Conservation (phyloP, 1,140 invertebrate species). For the Aphelenchoides avenae region DNA sequence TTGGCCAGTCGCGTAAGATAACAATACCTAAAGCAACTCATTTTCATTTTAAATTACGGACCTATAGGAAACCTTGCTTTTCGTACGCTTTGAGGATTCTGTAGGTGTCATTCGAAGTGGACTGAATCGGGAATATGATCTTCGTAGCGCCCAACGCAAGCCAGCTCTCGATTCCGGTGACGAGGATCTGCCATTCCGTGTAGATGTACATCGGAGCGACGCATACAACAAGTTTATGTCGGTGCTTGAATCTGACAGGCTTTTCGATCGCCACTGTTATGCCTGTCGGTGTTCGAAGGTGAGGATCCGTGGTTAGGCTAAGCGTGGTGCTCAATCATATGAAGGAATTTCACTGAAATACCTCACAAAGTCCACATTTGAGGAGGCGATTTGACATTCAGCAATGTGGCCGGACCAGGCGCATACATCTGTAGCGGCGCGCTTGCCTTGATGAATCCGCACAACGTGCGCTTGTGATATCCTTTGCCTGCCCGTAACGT, state of each 20-base stretch:
- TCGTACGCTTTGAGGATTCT: slow-evolving; percentile 53
- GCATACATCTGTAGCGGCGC: slow-evolving; percentile 55
- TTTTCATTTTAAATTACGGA: too few relatives aligned
- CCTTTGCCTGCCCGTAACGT: slow-evolving; percentile 25
- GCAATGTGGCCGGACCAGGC: slow-evolving; percentile 55
- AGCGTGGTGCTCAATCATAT: neutral
- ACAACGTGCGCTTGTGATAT: slow-evolving; percentile 37
- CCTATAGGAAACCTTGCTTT: slow-evolving; percentile 29
- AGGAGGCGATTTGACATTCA: slow-evolving; percentile 48
- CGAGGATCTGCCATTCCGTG: slow-evolving; percentile 58
- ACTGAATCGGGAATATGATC: slow-evolving; percentile 57
- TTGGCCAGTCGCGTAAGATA: slow-evolving; percentile 53
- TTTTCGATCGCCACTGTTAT: slow-evolving; percentile 36
- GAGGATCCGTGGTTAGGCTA: slow-evolving; percentile 14
- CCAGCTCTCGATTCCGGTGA: slow-evolving; percentile 56
- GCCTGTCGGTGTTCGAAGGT: slow-evolving; percentile 3
- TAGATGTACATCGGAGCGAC: slow-evolving; percentile 58
- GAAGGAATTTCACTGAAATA: slow-evolving; percentile 18
- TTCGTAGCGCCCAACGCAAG: slow-evolving; percentile 57
- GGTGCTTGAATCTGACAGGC: slow-evolving; percentile 25
- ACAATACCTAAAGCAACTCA: slow-evolving; percentile 54
- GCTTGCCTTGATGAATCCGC: slow-evolving; percentile 52
- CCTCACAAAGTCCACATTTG: slow-evolving; percentile 18
- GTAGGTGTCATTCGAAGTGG: slow-evolving; percentile 47
- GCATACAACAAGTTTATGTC: slow-evolving; percentile 53